Evolutionary conservation across 2,113 vertebrate genomes (phyloP).

Genomic region (Catagonus wagneri): DNA sequence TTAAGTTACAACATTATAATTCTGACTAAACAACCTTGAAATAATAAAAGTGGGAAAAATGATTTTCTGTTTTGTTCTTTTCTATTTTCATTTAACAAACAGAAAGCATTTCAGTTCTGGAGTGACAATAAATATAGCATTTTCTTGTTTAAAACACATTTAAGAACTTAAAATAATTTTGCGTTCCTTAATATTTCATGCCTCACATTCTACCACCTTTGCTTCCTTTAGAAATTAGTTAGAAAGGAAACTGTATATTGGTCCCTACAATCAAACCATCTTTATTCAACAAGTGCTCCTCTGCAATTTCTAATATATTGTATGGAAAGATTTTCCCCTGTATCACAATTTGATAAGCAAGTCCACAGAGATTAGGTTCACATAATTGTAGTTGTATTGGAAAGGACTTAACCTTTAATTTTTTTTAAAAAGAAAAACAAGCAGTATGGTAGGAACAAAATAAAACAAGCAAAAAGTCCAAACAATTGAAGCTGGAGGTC

Average conservation of each 20-base stretch:
- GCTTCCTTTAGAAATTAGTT: constrained; percentile 20
- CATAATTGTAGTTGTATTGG: neutral
- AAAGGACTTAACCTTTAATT: neutral
- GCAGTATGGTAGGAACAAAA: neutral
- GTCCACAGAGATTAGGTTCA: neutral
- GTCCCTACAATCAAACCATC: neutral
- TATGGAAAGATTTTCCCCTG: neutral
- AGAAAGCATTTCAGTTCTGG: neutral
- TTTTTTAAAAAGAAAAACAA: neutral
- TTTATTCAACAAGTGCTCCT: neutral
- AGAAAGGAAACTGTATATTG: neutral
- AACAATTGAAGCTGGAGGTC: neutral
- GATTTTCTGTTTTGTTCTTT: constrained; percentile 28
- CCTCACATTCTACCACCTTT: neutral
- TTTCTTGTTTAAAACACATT: constrained; percentile 11
- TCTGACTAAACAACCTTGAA: neutral
- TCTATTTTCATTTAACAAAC: constrained; percentile 1
- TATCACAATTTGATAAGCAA: constrained; percentile 28
- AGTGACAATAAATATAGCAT: neutral
- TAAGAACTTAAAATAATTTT: neutral
- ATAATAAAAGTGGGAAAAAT: neutral
- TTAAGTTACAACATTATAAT: neutral
- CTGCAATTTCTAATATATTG: constrained; percentile 34
- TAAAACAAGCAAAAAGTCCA: neutral
- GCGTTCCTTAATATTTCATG: constrained; percentile 7